Evolutionary conservation across 1,140 invertebrate species (phyloP).

Genomic region (Diorhabda sublineata): DNA sequence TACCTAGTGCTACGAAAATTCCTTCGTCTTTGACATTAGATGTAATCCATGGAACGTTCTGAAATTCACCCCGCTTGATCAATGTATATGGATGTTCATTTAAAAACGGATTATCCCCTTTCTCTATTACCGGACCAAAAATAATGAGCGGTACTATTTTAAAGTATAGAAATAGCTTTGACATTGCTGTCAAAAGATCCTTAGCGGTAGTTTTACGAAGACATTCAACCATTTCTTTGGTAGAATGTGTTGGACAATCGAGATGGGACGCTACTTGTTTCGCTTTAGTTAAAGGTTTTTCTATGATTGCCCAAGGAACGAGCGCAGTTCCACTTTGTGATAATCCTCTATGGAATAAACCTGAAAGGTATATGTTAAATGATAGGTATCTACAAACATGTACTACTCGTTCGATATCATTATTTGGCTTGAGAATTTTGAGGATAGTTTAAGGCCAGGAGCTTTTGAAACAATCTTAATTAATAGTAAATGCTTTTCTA

Average conservation of each 20-base stretch:
- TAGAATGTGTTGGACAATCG: constrained; percentile 61
- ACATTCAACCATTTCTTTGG: constrained; percentile 64
- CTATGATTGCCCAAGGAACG: constrained; percentile 65
- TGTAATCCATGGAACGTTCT: constrained; percentile 45
- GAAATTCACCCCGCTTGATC: constrained; percentile 48
- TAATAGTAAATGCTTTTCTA: no score
- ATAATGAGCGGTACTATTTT: constrained; percentile 37
- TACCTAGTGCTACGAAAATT: constrained; percentile 35
- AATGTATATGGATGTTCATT: constrained; percentile 50
- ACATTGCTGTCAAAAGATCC: constrained; percentile 20
- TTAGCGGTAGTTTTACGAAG: constrained; percentile 46
- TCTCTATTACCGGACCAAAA: constrained; percentile 40
- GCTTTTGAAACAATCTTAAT: no score
- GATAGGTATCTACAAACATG: no score
- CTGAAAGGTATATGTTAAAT: constrained; percentile 38
- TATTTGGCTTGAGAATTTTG: no score
- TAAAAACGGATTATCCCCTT: constrained; percentile 51
- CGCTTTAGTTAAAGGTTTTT: constrained; percentile 64
- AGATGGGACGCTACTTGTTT: constrained; percentile 60
- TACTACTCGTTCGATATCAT: no score
- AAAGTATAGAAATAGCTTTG: constrained; percentile 21
- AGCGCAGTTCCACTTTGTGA: constrained; percentile 74
- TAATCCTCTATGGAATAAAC: constrained; percentile 65
- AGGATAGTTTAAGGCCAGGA: no score
- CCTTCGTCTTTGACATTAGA: constrained; percentile 44